These are phyloP conservation scores for Sinonovacula constricta DNA, from an alignment of 1,140 invertebrate species.

Conservation along the genomic window DNA sequence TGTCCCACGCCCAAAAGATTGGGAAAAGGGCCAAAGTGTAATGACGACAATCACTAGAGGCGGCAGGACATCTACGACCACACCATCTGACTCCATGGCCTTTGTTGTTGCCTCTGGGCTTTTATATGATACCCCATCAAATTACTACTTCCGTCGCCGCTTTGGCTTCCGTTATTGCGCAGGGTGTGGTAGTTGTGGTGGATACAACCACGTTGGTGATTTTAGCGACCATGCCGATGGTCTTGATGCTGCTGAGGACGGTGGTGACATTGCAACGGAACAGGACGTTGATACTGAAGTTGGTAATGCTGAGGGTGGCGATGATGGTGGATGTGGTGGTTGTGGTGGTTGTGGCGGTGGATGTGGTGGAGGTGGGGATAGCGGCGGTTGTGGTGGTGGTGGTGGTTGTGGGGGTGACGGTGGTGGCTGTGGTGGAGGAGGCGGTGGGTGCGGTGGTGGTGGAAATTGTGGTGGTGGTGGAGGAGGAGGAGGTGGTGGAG, in stretches of 20 bases:
- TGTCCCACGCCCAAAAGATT: slow-evolving; percentile 51
- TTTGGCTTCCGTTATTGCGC: slow-evolving; percentile 50
- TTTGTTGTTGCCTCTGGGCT: slow-evolving; percentile 67
- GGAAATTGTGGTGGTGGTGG: background rate
- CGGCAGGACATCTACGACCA: slow-evolving; percentile 11
- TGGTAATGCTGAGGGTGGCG: no score
- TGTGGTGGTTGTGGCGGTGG: no score
- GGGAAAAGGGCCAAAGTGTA: slow-evolving; percentile 49
- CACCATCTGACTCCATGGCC: slow-evolving; percentile 65
- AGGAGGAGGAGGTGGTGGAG: background rate
- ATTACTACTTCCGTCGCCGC: slow-evolving; percentile 55
- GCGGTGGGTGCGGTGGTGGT: background rate
- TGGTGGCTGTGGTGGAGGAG: no score
- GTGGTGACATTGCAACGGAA: background rate
- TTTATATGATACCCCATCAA: slow-evolving; percentile 64
- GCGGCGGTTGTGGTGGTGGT: no score
- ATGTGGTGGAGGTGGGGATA: no score
- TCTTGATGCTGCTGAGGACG: background rate
- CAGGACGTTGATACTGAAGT: background rate
- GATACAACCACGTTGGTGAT: no score
- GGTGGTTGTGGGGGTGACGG: no score
- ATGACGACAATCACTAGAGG: background rate
- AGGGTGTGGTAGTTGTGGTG: slow-evolving; percentile 42
- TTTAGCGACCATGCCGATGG: background rate
- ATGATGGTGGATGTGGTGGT: no score